phyloP scores from a whole-genome alignment of 2,113 vertebrate genomes.

The Forbesichthys agassizii region DNA sequence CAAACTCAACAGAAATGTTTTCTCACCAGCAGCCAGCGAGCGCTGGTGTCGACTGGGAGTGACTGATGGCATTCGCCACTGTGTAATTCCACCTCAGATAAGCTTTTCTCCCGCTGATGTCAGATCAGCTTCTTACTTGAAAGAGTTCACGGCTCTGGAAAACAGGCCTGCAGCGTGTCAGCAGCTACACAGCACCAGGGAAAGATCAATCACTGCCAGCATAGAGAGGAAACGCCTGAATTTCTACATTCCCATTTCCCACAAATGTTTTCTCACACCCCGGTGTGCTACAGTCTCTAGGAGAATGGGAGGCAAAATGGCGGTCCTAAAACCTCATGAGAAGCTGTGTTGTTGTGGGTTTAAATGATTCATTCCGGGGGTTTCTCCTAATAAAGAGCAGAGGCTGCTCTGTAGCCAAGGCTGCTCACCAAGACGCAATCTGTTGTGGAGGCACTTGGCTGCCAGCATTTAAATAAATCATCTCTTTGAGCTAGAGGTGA shows the following conservation, averaged over 20 bases:
- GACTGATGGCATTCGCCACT: background rate
- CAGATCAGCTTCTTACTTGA: conserved; percentile 3
- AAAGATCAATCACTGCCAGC: conserved; percentile 13
- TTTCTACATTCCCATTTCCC: conserved; percentile 1
- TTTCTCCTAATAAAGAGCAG: conserved; percentile 20
- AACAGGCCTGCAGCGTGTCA: background rate
- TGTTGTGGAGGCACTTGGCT: conserved; percentile 50
- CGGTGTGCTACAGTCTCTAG: no score
- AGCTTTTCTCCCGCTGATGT: background rate
- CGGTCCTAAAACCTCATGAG: background rate
- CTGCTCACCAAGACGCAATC: conserved; percentile 46
- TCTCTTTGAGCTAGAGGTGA: conserved; percentile 66
- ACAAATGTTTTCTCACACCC: conserved; percentile 1
- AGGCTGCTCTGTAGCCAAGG: conserved; percentile 21
- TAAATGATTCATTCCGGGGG: background rate
- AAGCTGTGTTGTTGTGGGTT: background rate
- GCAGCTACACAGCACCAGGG: conserved; percentile 2
- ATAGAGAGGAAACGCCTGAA: conserved; percentile 9
- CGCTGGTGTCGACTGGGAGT: background rate
- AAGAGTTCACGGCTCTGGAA: conserved; percentile 1
- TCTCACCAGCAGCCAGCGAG: background rate
- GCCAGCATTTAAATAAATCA: conserved; percentile 74
- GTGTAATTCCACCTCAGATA: background rate
- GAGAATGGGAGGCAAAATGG: background rate
- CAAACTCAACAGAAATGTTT: conserved; percentile 23